phyloP scores from a whole-genome alignment of 2,888 invertebrate species.

The Germaria angustata region DNA sequence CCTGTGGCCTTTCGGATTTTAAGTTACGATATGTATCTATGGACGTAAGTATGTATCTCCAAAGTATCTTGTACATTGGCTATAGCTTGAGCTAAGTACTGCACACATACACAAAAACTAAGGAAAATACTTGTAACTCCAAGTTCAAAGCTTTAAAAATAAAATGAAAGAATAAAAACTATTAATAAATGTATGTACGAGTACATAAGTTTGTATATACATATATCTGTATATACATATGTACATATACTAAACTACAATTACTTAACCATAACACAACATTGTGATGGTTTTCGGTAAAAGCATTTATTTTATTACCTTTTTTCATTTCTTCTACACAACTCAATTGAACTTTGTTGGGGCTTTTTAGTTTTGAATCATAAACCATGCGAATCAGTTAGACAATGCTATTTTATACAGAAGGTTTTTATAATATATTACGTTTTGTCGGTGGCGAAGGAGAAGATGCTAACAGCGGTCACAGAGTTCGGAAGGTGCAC shows the following conservation, averaged over 20 bases:
- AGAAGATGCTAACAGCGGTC: conserved; percentile 53
- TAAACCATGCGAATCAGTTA: conserved; percentile 70
- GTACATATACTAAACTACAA: no score
- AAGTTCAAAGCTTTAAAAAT: conserved; percentile 57
- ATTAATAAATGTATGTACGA: not conserved
- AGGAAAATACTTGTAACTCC: conserved; percentile 38
- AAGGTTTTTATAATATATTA: conserved; percentile 71
- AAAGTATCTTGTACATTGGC: conserved; percentile 7
- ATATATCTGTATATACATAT: no score
- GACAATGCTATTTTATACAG: conserved; percentile 72
- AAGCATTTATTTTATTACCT: conserved; percentile 62
- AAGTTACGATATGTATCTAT: no score
- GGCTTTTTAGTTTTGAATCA: conserved; percentile 64
- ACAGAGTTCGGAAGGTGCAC: conserved; percentile 68
- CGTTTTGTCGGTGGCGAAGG: conserved; percentile 52
- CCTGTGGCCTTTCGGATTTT: no score
- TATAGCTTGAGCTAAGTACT: conserved; percentile 20
- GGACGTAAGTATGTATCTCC: no score
- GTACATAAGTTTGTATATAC: conserved; percentile 1
- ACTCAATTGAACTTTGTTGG: conserved; percentile 50
- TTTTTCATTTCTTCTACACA: conserved; percentile 54
- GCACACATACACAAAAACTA: not conserved
- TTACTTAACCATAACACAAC: conserved; percentile 49
- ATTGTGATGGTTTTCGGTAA: conserved; percentile 49
- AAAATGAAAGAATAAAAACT: conserved; percentile 59